Evolutionary conservation across 2,888 invertebrate genomes (phyloP).

Genomic region (Platycheirus rosarum): DNA sequence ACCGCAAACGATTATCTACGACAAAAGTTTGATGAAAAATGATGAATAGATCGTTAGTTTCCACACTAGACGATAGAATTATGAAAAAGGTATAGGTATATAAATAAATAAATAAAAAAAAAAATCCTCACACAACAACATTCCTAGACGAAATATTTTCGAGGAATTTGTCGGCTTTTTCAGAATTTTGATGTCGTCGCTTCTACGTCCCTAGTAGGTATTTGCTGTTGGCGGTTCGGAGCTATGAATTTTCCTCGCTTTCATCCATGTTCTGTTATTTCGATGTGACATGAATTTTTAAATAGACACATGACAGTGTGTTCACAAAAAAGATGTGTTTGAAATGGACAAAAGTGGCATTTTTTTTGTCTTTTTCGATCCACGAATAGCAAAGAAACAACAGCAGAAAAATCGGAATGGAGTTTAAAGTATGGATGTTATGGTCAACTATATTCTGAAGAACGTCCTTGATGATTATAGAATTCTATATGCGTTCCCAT

Average conservation of each 20-base stretch:
- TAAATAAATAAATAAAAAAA: not conserved
- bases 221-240: slow-evolving; percentile 2
- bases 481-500: too few species aligned
- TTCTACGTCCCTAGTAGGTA: not conserved
- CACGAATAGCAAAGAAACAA: slow-evolving; percentile 9
- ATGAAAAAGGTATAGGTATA: not conserved
- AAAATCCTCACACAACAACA: slow-evolving; percentile 25
- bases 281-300: slow-evolving; percentile 61
- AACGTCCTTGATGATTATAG: not conserved
- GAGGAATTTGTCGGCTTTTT: slow-evolving; percentile 71
- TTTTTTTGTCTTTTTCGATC: slow-evolving; percentile 43
- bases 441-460: not conserved
- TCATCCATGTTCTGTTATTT: slow-evolving; percentile 25
- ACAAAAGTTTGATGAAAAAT: slow-evolving; percentile 56
- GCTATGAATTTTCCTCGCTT: slow-evolving; percentile 41
- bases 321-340: slow-evolving; percentile 9
- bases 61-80: not conserved
- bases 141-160: slow-evolving; percentile 70
- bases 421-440: not conserved
- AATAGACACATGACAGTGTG: slow-evolving; percentile 11
- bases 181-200: slow-evolving; percentile 57
- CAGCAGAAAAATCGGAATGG: not conserved
- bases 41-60: slow-evolving; percentile 55
- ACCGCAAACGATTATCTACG: slow-evolving; percentile 50
- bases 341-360: slow-evolving; percentile 38